Conservation (phyloP, 2,113 vertebrate genomes). For the Tragelaphus strepsiceros region DNA sequence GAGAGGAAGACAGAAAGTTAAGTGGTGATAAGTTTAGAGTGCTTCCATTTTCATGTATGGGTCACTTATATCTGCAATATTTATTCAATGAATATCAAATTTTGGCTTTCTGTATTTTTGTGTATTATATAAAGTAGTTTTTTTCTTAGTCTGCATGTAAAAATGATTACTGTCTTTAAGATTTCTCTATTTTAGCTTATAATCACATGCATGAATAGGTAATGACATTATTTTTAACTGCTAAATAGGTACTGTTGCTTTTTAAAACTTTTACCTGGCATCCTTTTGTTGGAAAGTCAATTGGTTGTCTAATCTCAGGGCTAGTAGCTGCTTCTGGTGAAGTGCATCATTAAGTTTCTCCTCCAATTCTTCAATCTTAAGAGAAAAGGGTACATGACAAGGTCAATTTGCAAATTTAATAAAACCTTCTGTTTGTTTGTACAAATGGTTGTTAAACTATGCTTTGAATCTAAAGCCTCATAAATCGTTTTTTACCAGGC, state of each 20-base stretch:
- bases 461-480: not conserved
- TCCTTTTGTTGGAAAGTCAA: constrained; percentile 94
- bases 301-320: constrained; percentile 92
- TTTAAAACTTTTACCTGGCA: constrained; percentile 82
- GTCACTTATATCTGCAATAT: not conserved
- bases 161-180: not conserved
- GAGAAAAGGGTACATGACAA: not conserved
- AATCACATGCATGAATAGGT: not conserved
- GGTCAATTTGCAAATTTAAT: not conserved
- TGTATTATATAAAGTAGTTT: not conserved
- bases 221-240: not conserved
- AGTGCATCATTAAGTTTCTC: constrained; percentile 93
- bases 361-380: constrained; percentile 94
- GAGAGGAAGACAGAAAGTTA: not conserved
- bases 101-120: constrained; percentile 1
- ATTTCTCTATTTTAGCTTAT: not conserved
- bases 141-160: not conserved
- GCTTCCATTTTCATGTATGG: not conserved
- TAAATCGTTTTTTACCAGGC: not conserved
- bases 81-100: not conserved
- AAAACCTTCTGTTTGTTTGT: not conserved
- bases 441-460: not conserved
- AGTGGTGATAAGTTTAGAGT: not conserved
- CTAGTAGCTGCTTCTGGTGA: constrained; percentile 93
- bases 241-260: not conserved